These are phyloP conservation scores for Drosophila ochracea DNA, from an alignment of 2,888 invertebrate species.

Conservation along the genomic window DNA sequence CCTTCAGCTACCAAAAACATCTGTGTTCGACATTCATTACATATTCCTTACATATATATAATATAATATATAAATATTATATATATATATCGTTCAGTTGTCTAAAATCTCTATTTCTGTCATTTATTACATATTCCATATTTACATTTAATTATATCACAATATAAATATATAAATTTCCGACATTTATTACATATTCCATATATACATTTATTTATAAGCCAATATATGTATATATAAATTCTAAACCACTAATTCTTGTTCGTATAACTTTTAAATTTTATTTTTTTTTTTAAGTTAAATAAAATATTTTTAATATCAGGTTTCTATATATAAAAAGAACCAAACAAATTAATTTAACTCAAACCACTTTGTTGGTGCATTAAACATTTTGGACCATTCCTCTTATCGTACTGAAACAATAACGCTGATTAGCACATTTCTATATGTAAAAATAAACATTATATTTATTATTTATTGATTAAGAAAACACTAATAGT, in stretches of 20 bases:
- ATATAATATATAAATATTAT: neutral
- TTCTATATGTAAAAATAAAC: neutral
- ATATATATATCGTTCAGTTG: neutral
- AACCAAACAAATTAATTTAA: too few relatives aligned
- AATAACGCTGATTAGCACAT: neutral
- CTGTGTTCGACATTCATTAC: constrained; percentile 17
- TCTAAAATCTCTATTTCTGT: neutral
- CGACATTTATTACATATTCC: too few relatives aligned
- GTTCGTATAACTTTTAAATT: neutral
- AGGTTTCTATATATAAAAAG: neutral
- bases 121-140: neutral
- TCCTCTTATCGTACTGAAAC: neutral
- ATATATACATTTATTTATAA: neutral
- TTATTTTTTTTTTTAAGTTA: neutral
- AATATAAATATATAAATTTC: too few relatives aligned
- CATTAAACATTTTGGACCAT: too few relatives aligned
- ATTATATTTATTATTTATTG: neutral
- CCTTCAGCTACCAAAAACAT: constrained; percentile 15
- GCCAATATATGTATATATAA: neutral
- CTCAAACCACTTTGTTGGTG: neutral
- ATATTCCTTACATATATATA: neutral
- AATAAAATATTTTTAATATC: neutral
- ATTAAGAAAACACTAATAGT: neutral
- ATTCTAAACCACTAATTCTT: neutral
- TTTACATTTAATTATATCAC: neutral